Conservation (phyloP, 2,888 invertebrate genomes). For the Stenchaetothrips biformis region DNA sequence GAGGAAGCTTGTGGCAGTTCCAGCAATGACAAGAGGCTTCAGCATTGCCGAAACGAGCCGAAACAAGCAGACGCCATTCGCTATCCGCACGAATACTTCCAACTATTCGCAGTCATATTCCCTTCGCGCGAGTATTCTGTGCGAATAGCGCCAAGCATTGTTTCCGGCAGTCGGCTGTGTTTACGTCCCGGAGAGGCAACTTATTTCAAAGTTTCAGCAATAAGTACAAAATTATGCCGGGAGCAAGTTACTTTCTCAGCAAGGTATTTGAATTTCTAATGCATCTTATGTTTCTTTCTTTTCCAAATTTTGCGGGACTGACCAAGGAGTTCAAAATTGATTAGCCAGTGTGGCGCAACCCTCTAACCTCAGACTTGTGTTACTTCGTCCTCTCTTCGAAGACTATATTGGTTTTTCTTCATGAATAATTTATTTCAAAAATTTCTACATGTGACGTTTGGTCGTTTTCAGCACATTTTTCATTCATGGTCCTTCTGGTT, state of each 20-base stretch:
- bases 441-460: neutral
- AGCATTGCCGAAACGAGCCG: too few relatives aligned
- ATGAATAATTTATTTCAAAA: neutral
- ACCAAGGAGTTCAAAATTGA: neutral
- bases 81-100: too few relatives aligned
- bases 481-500: too few relatives aligned
- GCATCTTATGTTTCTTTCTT: neutral
- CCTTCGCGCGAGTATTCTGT: neutral
- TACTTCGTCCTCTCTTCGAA: neutral
- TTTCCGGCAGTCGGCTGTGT: neutral
- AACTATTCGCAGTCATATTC: too few relatives aligned
- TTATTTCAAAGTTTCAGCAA: neutral
- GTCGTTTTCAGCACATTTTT: neutral
- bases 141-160: neutral
- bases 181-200: neutral
- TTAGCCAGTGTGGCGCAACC: neutral
- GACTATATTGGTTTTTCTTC: neutral
- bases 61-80: too few relatives aligned
- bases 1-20: too few relatives aligned
- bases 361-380: neutral
- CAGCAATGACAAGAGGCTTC: too few relatives aligned
- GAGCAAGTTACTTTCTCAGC: slow-evolving; percentile 12
- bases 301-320: neutral
- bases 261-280: neutral
- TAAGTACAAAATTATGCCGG: neutral